Conservation (phyloP, 37 sponge, comb jelly and placozoan species). For the Dysidea cf. avara region DNA sequence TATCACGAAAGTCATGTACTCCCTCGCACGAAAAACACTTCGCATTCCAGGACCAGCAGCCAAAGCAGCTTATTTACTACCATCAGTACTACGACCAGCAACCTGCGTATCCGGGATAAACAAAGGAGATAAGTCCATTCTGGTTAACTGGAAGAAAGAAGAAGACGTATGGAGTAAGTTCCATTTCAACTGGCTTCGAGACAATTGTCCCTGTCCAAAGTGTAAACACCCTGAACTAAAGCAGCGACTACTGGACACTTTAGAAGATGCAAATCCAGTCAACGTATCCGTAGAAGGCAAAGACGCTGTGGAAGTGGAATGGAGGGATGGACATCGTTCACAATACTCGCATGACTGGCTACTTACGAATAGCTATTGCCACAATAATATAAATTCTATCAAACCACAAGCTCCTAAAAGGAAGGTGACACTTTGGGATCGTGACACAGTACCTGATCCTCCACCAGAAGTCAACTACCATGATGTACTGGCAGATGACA, state of each 20-base stretch:
- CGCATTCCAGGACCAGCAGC: no score
- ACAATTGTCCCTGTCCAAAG: slow-evolving; percentile 35
- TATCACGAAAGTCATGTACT: no score
- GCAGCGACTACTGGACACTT: slow-evolving; percentile 30
- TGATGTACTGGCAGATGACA: neutral
- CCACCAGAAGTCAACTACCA: slow-evolving; percentile 4
- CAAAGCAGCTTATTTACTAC: no score
- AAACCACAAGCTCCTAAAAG: neutral
- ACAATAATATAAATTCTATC: no score
- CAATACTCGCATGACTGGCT: no score
- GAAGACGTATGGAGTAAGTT: slow-evolving; percentile 5
- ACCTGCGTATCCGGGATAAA: no score
- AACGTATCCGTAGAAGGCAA: slow-evolving; percentile 10
- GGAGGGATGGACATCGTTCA: no score
- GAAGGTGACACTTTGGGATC: neutral
- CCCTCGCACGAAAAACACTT: no score
- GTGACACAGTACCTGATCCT: neutral
- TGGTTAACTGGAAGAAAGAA: no score
- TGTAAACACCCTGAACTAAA: slow-evolving; percentile 19
- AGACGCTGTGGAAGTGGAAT: no score
- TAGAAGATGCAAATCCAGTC: slow-evolving; percentile 8
- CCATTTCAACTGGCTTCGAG: slow-evolving; percentile 37
- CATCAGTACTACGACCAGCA: no score
- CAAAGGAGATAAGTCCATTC: no score
- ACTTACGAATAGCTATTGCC: neutral